Conservation (phyloP, 2,113 vertebrate species). For the Macrotus californicus region DNA sequence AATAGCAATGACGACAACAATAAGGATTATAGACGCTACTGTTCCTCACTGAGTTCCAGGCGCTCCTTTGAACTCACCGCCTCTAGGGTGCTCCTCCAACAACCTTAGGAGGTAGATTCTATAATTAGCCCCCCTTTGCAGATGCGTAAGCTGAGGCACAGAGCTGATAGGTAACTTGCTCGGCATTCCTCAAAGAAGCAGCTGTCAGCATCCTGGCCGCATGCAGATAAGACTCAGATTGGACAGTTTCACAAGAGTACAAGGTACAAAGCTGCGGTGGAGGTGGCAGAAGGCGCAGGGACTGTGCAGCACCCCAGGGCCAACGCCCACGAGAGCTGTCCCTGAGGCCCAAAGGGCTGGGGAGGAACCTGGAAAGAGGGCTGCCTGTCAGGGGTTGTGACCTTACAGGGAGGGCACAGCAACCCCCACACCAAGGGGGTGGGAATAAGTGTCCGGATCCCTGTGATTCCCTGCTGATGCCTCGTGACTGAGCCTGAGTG, state of each 20-base stretch:
- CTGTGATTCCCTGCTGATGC: background rate
- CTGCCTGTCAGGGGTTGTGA: background rate
- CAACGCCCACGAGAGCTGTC: fast-evolving
- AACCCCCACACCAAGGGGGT: background rate
- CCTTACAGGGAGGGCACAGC: background rate
- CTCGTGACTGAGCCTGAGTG: background rate
- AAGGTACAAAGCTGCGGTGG: background rate
- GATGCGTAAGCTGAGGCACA: background rate
- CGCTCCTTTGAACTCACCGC: background rate
- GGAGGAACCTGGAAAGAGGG: background rate
- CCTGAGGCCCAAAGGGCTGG: background rate
- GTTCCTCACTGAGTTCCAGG: background rate
- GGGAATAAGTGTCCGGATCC: fast-evolving
- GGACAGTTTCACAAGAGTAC: background rate
- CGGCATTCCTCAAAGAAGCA: background rate
- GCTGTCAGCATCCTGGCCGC: background rate
- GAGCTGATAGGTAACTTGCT: background rate
- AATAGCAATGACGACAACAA: background rate
- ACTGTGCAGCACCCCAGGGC: background rate
- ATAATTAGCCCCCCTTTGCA: background rate
- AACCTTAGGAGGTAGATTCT: background rate
- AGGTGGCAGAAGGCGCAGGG: fast-evolving
- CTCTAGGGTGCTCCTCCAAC: background rate
- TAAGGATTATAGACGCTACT: background rate
- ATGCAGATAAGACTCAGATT: no score